Base-by-base conservation (phyloP, 2,797 vertebrate genomes). In the Sebastes taczanowskii region DNA sequence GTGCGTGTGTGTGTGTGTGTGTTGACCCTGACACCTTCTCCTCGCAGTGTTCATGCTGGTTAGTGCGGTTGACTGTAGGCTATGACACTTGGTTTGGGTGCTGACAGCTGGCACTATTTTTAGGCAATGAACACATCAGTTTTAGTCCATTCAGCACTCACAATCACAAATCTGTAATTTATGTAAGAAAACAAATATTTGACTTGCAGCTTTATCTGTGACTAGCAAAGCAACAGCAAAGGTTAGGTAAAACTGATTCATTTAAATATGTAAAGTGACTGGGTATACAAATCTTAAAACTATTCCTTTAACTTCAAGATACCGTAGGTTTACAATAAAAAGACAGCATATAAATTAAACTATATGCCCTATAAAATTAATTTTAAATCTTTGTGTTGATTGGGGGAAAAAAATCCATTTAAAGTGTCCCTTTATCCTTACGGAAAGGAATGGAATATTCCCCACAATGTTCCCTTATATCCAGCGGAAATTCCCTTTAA, bases 41-140 rank as follows among this genome's bases (percentile, higher is more conserved):
- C 65, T 68, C 74, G 9, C 30, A 53, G 13, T 34, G 65, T 46
- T 55, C 34, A 11, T 46, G 38, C 32, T 58, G 79, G 73, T 85
- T 71, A 35, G 27, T 78, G 77, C 1, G 75, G 75, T 11, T 25
- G 73, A 77, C 80, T 84, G n/a, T n/a, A 14, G 62, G 78, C 73
- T 72, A 25, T 61, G 58, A 84, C 49, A 77, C 68, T 80, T 55
- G 23, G 74, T 81, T 75, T 52, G 61, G 59, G 68, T 78, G 74
- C 68, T 75, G 74, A 85, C 85, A 82, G 78, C 13, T 6, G 76
- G 16, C n/a, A 4, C 60, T 80, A 78, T 73, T 68, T 81, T 72
- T 61, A 76, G 49, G 20, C 16, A 38, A 30, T 53, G 59, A 71
- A 68, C 20, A 46, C 14, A 22, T 81, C 6, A 1, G 18, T 34